Conservation (phyloP, 2,113 vertebrate species). For the Galbula dea region DNA sequence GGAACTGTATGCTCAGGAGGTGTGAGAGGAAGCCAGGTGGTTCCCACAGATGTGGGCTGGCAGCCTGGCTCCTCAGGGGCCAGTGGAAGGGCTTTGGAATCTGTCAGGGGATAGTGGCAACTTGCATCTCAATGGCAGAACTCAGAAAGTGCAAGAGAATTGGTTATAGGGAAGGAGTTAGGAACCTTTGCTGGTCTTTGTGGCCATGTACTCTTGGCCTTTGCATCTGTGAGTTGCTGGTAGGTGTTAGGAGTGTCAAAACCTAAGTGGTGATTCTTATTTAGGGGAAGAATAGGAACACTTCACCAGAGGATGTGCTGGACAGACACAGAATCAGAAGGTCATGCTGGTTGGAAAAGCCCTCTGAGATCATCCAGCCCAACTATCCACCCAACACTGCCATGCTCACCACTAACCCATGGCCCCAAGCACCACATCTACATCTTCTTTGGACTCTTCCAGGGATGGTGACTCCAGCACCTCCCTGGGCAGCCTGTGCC, state of each 20-base stretch:
- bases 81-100: fast-evolving
- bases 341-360: too few relatives aligned
- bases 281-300: not conserved
- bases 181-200: not conserved
- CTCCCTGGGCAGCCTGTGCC: too few relatives aligned
- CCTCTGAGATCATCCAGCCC: too few relatives aligned
- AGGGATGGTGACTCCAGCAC: too few relatives aligned
- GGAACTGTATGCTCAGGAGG: not conserved
- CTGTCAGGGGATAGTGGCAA: not conserved
- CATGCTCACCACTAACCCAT: too few relatives aligned
- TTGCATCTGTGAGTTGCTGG: not conserved
- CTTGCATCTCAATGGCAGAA: not conserved
- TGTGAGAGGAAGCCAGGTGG: not conserved
- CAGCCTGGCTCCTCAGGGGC: not conserved
- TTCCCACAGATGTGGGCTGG: fast-evolving
- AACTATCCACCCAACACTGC: too few relatives aligned
- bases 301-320: not conserved
- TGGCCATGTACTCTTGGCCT: not conserved
- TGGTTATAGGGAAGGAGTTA: not conserved
- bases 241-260: not conserved
- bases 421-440: too few relatives aligned
- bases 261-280: not conserved
- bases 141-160: not conserved
- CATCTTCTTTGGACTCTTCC: too few relatives aligned
- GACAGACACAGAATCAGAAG: too few relatives aligned